Conservation (phyloP, 2,113 vertebrate genomes). For the Morone saxatilis region DNA sequence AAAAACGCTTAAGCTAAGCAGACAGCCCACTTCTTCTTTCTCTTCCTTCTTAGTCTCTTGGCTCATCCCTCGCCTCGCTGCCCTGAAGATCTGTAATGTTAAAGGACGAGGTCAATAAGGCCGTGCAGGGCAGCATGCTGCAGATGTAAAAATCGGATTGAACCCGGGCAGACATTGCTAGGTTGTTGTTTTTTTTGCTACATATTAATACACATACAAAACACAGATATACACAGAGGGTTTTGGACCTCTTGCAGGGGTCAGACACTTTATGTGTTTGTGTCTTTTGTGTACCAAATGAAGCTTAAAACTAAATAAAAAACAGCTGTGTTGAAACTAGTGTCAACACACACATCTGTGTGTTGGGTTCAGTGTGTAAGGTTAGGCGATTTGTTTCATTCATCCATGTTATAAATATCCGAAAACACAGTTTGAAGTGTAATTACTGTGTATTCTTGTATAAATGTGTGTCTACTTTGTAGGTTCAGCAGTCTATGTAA, state of each 20-base stretch:
- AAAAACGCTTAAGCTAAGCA: constrained; percentile 78
- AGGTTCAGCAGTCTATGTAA: neutral
- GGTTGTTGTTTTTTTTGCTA: neutral
- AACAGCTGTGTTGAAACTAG: constrained; percentile 71
- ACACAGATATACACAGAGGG: neutral
- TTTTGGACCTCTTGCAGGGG: constrained; percentile 28
- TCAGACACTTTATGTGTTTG: constrained; percentile 36
- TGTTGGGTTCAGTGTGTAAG: constrained; percentile 3
- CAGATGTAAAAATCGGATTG: constrained; percentile 14
- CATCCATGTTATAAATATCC: constrained; percentile 29
- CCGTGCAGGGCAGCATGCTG: constrained; percentile 41
- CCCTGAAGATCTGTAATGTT: constrained; percentile 38
- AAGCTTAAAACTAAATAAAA: constrained; percentile 59
- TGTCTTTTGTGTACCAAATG: constrained; percentile 43
- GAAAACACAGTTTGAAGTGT: neutral
- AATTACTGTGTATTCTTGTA: neutral
- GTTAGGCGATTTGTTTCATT: constrained; percentile 43
- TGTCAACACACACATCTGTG: constrained; percentile 57
- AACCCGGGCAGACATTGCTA: constrained; percentile 2
- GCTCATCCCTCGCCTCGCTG: constrained; percentile 58
- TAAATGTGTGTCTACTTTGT: neutral
- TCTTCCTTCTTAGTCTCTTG: constrained; percentile 71
- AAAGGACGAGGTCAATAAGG: constrained; percentile 66
- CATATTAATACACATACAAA: neutral
- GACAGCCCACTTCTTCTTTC: constrained; percentile 62